Base-by-base conservation (phyloP, 2,113 vertebrate genomes). In the Myrmophylax atrothorax region DNA sequence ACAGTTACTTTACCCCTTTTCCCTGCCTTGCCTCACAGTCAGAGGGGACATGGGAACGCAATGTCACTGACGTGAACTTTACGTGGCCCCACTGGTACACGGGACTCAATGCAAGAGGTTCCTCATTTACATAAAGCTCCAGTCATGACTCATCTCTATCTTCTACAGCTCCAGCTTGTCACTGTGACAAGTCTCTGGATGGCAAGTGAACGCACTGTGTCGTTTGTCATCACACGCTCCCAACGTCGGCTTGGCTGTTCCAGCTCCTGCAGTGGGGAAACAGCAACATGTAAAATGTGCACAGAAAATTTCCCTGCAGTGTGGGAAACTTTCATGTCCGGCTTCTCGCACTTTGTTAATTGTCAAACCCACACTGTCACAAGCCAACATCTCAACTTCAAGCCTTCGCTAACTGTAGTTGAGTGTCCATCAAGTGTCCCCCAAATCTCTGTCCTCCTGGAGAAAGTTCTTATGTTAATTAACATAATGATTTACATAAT, bases 101-200 rank as follows among this genome's bases (percentile, higher is more conserved):
- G 46, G 78, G 86, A 91, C 7, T 47, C 56, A 89, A 77, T 17
- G 67, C 42, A 47, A 96, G 84, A 86, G 37, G 86, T 91, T 96
- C 95, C 88, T 93, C 76, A 72, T 94, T 90, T 94, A 78, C 95
- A 93, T 52, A 35, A 38, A 85, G 73, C 92, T 79, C 55, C 64
- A 79, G 44, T 38, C 31, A 3, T 96, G 93, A 94, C 26, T 97
- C 92, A 91, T 87, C 81, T 78, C 58, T 90, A 56, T 86, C 49
- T 84, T 74, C 72, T 82, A 25, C 15, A 1, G 70, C 85, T 94
- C 69, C 28, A 42, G 26, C 66, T 79, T 95, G 89, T 90, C 89
- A 79, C 68, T n/a, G 47, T 96, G 92, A 94, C 37, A 31, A 95
- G 66, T 23, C 89, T 89, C 52, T 12, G 26, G 89, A 26, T 2